Percentiles rank a stretch among this genome's conserved stretches.
Evolutionary conservation across 2,797 vertebrate species (phyloP).

Genomic region (Acrossocheilus wenchowensis): DNA sequence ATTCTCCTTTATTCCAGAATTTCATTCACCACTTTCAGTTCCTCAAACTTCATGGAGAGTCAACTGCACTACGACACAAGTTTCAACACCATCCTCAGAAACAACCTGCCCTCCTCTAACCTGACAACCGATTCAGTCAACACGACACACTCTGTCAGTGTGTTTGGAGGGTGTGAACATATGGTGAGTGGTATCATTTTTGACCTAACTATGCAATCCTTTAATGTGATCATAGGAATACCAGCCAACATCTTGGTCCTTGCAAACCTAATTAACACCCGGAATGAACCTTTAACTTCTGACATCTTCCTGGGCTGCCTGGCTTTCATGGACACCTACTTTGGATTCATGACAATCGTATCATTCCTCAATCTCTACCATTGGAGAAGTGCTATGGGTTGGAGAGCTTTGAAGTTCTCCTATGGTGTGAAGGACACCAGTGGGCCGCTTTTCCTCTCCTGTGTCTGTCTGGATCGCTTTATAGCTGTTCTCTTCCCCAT

Average conservation of each 20-base stretch:
- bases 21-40: background rate
- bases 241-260: slow-evolving; percentile 79
- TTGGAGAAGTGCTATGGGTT: slow-evolving; percentile 72
- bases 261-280: slow-evolving; percentile 71
- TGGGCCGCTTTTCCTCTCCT: slow-evolving; percentile 79
- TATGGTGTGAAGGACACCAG: slow-evolving; percentile 81
- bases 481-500: slow-evolving; percentile 79
- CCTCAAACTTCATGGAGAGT: slow-evolving; percentile 61
- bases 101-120: slow-evolving; percentile 37
- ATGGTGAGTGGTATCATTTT: slow-evolving; percentile 73
- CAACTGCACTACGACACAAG: background rate
- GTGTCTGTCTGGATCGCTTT: slow-evolving; percentile 81
- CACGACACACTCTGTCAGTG: slow-evolving; percentile 70
- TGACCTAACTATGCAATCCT: slow-evolving; percentile 74
- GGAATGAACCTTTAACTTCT: slow-evolving; percentile 75
- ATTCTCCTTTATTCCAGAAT: slow-evolving; percentile 2
- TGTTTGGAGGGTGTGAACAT: slow-evolving; percentile 74
- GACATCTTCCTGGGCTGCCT: slow-evolving; percentile 79
- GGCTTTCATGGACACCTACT: slow-evolving; percentile 79
- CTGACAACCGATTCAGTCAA: slow-evolving; percentile 57
- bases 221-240: slow-evolving; percentile 76
- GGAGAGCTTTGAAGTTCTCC: slow-evolving; percentile 71
- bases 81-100: slow-evolving; percentile 41
- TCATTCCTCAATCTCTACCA: slow-evolving; percentile 74
- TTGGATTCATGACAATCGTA: slow-evolving; percentile 73